phyloP scores from a whole-genome alignment of 2,888 invertebrate genomes.

The Pachymerium ferrugineum region DNA sequence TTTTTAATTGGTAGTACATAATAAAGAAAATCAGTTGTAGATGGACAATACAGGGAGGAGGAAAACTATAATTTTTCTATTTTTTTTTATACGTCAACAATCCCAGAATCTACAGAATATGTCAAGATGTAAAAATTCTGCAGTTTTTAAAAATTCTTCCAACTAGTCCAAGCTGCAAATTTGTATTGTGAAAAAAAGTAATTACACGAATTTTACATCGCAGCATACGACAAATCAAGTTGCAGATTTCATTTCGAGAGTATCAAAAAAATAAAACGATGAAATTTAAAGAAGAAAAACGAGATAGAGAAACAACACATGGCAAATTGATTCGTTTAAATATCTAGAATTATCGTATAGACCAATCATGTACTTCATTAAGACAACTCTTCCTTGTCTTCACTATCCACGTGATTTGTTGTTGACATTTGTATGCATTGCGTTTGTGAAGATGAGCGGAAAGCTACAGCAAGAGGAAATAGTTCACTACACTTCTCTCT shows the following conservation, averaged over 20 bases:
- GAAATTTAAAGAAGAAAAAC: not conserved
- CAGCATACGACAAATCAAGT: not conserved
- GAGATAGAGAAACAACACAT: not conserved
- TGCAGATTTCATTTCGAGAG: not conserved
- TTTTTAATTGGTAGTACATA: too few relatives aligned
- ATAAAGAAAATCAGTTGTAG: too few relatives aligned
- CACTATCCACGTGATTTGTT: constrained; percentile 38
- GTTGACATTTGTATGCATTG: constrained; percentile 15
- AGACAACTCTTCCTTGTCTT: constrained; percentile 31
- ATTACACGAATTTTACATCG: not conserved
- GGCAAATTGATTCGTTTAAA: not conserved
- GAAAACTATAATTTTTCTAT: not conserved
- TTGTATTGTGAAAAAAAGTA: not conserved
- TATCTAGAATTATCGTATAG: not conserved
- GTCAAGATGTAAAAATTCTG: not conserved
- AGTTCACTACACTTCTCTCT: constrained; percentile 63
- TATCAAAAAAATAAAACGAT: not conserved
- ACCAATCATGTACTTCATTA: constrained; percentile 2
- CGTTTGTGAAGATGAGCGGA: constrained; percentile 45
- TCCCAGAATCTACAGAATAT: not conserved
- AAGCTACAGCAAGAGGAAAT: constrained; percentile 75
- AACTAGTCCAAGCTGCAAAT: not conserved
- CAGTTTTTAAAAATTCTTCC: not conserved
- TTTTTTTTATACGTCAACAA: not conserved
- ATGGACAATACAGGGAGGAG: not conserved